These are phyloP conservation scores for Ferrisia virgata DNA, from an alignment of 2,888 invertebrate genomes.

Conservation along the genomic window DNA sequence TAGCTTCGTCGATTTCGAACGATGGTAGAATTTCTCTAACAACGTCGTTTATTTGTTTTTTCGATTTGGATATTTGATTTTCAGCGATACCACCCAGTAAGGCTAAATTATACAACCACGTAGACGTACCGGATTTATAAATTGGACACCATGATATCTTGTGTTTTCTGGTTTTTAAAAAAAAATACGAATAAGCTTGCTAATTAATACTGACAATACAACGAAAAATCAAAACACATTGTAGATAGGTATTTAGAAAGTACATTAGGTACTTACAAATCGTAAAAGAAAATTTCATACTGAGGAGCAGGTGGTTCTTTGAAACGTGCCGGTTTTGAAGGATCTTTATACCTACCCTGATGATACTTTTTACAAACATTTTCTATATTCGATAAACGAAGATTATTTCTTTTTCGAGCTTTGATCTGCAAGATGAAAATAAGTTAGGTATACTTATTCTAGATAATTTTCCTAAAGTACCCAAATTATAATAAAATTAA, in stretches of 20 bases:
- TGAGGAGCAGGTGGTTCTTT: slow-evolving; percentile 57
- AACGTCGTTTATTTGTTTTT: slow-evolving; percentile 52
- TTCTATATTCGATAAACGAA: slow-evolving; percentile 52
- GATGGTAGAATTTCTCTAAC: slow-evolving; percentile 54
- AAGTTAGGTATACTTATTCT: not conserved
- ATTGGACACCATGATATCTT: slow-evolving; percentile 56
- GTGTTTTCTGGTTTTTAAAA: slow-evolving; percentile 52
- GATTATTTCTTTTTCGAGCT: slow-evolving; percentile 58
- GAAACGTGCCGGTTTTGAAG: slow-evolving; percentile 49
- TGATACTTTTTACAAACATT: slow-evolving; percentile 54
- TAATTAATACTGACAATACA: too few species aligned
- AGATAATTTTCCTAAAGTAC: not conserved
- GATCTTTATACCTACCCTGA: slow-evolving; percentile 53
- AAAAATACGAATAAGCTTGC: too few species aligned
- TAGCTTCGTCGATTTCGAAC: slow-evolving; percentile 54
- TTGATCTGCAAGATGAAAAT: slow-evolving; percentile 50
- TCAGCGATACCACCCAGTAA: slow-evolving; percentile 54
- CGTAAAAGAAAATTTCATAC: slow-evolving; percentile 56
- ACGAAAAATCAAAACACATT: too few species aligned
- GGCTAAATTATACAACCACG: slow-evolving; percentile 56
- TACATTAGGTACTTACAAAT: slow-evolving; percentile 52
- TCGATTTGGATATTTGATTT: slow-evolving; percentile 51
- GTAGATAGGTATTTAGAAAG: not conserved
- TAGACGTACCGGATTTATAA: slow-evolving; percentile 57
- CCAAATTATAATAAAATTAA: not conserved